Conservation (phyloP, 2,888 invertebrate genomes). For the Nasonia oneida region DNA sequence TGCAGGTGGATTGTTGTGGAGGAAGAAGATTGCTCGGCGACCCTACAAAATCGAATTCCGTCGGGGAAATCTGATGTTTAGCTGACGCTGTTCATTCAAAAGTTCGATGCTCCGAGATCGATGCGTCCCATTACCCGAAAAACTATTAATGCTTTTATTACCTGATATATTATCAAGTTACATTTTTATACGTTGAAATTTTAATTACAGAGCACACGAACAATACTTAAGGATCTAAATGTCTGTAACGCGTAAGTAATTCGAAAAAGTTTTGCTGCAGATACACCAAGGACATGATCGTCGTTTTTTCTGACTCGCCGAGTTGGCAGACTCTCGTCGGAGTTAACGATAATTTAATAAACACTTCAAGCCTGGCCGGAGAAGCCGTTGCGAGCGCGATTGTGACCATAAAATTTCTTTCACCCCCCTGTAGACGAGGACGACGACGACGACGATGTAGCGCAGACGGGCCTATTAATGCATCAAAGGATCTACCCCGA, state of each 20-base stretch:
- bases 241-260: too few species aligned
- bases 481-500: not conserved
- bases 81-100: too few species aligned
- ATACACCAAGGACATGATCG: not conserved
- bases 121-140: too few species aligned
- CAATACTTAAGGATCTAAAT: too few species aligned
- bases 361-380: not conserved
- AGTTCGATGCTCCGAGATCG: too few species aligned
- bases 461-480: not conserved
- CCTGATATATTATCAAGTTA: too few species aligned
- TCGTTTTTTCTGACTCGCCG: not conserved
- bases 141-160: too few species aligned
- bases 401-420: constrained; percentile 18
- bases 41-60: not conserved
- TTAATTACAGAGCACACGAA: too few species aligned
- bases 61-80: not conserved
- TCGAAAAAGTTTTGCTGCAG: not conserved
- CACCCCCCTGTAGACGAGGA: not conserved
- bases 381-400: not conserved
- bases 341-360: constrained; percentile 19
- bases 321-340: not conserved
- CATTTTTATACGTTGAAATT: too few species aligned
- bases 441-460: not conserved
- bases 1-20: not conserved
- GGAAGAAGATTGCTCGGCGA: not conserved